Evolutionary conservation across 1,140 invertebrate species (phyloP).

Genomic region (Lerema accius): DNA sequence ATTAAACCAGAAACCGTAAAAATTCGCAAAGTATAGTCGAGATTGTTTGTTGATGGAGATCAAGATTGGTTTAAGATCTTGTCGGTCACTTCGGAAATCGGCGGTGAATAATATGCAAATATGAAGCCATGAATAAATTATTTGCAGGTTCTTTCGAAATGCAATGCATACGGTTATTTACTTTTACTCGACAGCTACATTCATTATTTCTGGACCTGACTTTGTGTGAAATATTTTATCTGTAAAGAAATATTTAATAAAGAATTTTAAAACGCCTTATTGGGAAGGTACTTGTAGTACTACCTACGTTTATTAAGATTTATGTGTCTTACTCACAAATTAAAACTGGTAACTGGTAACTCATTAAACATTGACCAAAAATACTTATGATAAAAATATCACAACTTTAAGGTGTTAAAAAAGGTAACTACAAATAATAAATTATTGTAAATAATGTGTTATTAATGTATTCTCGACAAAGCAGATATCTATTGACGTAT

Average conservation of each 20-base stretch:
- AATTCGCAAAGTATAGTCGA: not conserved
- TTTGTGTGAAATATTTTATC: constrained; percentile 1
- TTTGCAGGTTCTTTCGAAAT: constrained; percentile 19
- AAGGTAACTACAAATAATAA: too few species aligned
- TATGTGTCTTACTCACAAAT: not conserved
- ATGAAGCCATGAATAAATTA: constrained; percentile 10
- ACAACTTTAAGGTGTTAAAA: too few species aligned
- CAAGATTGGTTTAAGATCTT: not conserved
- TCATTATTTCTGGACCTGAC: not conserved
- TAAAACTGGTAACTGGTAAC: not conserved
- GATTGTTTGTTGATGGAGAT: not conserved
- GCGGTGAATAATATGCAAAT: constrained; percentile 13
- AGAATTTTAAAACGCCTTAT: not conserved
- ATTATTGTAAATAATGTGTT: too few species aligned
- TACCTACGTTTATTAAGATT: too few species aligned
- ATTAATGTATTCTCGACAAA: too few species aligned
- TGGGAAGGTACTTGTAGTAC: too few species aligned
- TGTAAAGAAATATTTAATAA: not conserved
- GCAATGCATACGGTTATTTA: constrained; percentile 9
- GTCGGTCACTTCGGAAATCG: constrained; percentile 8
- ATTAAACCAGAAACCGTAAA: too few species aligned
- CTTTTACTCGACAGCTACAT: constrained; percentile 8
- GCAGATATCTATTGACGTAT: too few species aligned
- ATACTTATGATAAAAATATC: too few species aligned
- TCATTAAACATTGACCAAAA: too few species aligned